Evolutionary conservation across 2,797 vertebrate genomes (phyloP).

Genomic region (Onychomys leucogaster): DNA sequence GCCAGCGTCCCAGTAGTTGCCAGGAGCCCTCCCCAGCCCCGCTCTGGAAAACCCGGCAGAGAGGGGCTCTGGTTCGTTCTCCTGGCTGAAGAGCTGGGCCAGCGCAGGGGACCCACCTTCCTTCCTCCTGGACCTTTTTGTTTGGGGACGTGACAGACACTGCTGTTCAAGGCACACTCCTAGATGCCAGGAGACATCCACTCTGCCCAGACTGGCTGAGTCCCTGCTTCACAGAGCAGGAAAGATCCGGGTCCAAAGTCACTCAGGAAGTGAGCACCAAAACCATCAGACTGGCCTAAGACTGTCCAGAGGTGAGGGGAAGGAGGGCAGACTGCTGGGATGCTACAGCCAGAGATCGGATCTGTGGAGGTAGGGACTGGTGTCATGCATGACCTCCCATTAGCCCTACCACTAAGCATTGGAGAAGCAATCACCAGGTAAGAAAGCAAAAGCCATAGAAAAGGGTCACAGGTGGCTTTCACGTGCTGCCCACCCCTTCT

Average conservation of each 20-base stretch:
- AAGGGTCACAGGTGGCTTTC: not conserved
- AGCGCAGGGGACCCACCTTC: not conserved
- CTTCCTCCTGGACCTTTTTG: not conserved
- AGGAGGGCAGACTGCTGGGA: not conserved
- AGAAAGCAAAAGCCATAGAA: not conserved
- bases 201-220: not conserved
- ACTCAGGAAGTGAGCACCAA: not conserved
- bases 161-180: not conserved
- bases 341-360: not conserved
- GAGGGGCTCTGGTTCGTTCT: not conserved
- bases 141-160: not conserved
- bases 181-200: slow-evolving; percentile 1
- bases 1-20: slow-evolving; percentile 68
- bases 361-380: not conserved
- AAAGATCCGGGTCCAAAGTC: slow-evolving; percentile 35
- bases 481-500: not conserved
- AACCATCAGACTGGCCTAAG: not conserved
- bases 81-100: not conserved
- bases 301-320: not conserved
- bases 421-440: not conserved
- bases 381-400: not conserved
- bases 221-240: slow-evolving; percentile 29
- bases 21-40: slow-evolving; percentile 26
- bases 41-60: not conserved
- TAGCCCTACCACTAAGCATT: not conserved